phyloP scores from a whole-genome alignment of 2,113 vertebrate species.

The Osmerus eperlanus region DNA sequence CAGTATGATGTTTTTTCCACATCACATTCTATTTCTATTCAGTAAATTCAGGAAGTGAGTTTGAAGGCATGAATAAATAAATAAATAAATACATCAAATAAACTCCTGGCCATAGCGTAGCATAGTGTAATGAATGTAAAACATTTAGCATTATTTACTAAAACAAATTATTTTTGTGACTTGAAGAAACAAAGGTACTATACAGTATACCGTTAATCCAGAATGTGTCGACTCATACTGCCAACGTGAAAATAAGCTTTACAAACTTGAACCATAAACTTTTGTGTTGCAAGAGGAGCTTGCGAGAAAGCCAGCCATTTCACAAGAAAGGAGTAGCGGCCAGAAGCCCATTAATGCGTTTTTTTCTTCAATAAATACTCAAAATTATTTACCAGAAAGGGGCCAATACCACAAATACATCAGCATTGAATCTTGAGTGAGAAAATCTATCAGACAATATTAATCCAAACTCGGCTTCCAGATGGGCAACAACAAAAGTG shows the following conservation, averaged over 20 bases:
- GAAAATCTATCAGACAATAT: no score
- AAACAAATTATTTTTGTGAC: background rate
- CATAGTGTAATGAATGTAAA: no score
- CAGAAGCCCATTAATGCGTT: constrained; percentile 29
- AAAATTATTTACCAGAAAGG: constrained; percentile 22
- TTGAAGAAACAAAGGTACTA: constrained; percentile 33
- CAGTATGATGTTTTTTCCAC: no score
- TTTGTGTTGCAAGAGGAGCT: constrained; percentile 49
- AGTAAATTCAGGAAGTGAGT: no score
- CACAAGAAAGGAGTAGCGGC: constrained; percentile 49
- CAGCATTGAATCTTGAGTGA: background rate
- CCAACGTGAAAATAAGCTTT: constrained; percentile 27
- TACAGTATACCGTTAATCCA: constrained; percentile 33
- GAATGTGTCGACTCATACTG: constrained; percentile 31
- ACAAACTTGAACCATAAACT: constrained; percentile 43
- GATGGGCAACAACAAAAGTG: no score
- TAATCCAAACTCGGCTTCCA: no score
- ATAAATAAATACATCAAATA: no score
- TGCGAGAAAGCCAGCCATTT: constrained; percentile 57
- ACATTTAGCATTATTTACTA: background rate
- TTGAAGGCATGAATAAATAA: no score
- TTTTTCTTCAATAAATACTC: constrained; percentile 13
- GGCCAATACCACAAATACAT: background rate
- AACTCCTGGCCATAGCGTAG: no score
- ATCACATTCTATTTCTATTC: no score